These are phyloP conservation scores for Toxotes chatareus DNA, from an alignment of 2,113 vertebrate species.

Conservation along the genomic window DNA sequence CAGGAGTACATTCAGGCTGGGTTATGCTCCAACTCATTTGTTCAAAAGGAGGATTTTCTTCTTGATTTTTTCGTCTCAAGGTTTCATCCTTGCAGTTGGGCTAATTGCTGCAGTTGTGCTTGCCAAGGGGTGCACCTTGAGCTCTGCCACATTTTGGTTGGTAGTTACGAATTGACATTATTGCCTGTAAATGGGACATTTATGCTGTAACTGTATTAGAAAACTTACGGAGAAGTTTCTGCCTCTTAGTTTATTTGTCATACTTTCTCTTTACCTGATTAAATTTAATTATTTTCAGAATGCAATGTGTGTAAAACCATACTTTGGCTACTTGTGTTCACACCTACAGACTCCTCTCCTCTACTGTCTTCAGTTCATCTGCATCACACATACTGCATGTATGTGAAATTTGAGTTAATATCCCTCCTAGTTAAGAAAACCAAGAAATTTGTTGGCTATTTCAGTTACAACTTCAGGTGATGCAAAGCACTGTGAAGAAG, in stretches of 20 bases:
- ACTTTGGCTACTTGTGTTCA: not conserved
- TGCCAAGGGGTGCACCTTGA: conserved; percentile 12
- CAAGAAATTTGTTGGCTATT: not conserved
- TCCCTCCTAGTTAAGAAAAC: not conserved
- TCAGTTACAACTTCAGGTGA: not conserved
- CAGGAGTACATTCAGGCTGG: conserved; percentile 28
- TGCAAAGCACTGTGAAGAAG: conserved; percentile 6
- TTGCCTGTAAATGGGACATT: not conserved
- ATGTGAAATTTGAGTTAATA: not conserved
- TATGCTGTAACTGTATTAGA: not conserved
- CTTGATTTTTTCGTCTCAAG: conserved; percentile 32
- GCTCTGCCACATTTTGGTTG: conserved; percentile 13
- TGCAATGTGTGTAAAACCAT: not conserved
- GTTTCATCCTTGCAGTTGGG: conserved; percentile 44
- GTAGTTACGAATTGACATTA: not conserved
- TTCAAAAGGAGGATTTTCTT: conserved; percentile 57
- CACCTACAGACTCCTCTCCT: not conserved
- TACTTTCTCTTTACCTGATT: not conserved
- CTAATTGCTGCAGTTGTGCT: conserved; percentile 48
- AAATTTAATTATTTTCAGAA: not conserved
- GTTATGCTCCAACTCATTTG: conserved; percentile 57
- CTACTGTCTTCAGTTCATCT: not conserved
- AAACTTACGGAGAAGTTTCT: not conserved
- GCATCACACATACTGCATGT: too few species aligned
- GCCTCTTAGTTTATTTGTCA: not conserved